Evolutionary conservation across 2,888 invertebrate species (phyloP), one percentile per base, ranked within the genome.

Genomic region (Pogonocherus hispidulus): DNA sequence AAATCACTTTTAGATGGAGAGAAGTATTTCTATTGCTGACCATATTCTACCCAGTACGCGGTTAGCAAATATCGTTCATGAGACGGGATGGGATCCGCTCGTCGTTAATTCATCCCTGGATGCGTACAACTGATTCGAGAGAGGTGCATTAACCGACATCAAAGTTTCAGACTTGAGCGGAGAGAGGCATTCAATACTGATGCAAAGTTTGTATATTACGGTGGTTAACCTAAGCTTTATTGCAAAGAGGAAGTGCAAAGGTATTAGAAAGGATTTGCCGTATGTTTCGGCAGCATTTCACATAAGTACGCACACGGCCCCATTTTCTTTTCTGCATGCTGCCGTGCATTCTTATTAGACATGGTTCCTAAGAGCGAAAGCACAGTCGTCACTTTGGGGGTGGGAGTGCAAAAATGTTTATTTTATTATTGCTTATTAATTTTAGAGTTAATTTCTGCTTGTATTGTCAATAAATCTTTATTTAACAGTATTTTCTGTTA

Each of bases 191-290:
- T 70, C 67, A 63, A 70, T 70, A 69, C 67, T 63, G 65, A 67
- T 64, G 70, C 70, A 67, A 71, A 72, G 69, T 69, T 74, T 72
- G 70, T 56, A 41, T 70, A 71, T 68, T 71, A 72, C 66, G 73
- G 70, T 66, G 76, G 76, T 76, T 76, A 75, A 72, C 75, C 74
- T 79, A 81, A 80, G 79, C 81, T 81, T 81, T 80, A 81, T 79
- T 81, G 79, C 77, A 78, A 70, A 73, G 79, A 73, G 79, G 80
- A 79, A 80, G 79, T 81, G 81, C 80, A 77, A 70, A 72, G 79
- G 80, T 76, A 81, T 81, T 79, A 79, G 74, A 67, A 76, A 74
- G 78, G 80, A 79, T 80, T 79, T 74, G 59, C 78, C 74, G 65
- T 75, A n/a, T n/a, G 74, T 73, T 75, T 70, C 76, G 47, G 51